Percentiles rank a stretch among this genome's conserved stretches.
Evolutionary conservation across 2,888 invertebrate species (phyloP).

Genomic region (Tinea trinotella): DNA sequence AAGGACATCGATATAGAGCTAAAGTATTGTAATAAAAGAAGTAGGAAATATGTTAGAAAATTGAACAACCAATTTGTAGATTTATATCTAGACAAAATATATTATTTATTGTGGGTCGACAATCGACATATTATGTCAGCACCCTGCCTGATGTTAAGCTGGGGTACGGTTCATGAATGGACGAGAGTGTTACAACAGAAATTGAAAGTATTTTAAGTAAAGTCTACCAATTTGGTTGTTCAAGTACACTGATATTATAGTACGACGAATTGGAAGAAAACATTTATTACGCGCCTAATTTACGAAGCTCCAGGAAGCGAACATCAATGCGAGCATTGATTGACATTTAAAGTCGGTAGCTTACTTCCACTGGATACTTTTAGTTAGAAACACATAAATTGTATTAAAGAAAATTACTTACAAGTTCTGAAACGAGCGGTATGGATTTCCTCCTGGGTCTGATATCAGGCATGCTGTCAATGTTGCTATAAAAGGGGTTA

Average conservation of each 20-base stretch:
- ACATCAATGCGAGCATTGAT: slow-evolving; percentile 55
- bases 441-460: slow-evolving; percentile 97
- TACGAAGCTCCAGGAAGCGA: slow-evolving; percentile 68
- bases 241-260: slow-evolving; percentile 41
- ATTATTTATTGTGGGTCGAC: no score
- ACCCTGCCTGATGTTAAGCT: no score
- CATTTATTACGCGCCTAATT: slow-evolving; percentile 71
- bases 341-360: slow-evolving; percentile 27
- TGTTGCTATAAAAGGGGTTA: slow-evolving; percentile 99
- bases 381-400: slow-evolving; percentile 28
- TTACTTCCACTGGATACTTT: slow-evolving; percentile 43
- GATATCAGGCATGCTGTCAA: slow-evolving; percentile 99
- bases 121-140: no score
- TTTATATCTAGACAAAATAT: no score
- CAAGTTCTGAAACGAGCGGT: slow-evolving; percentile 98
- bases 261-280: slow-evolving; percentile 56
- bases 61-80: slow-evolving; percentile 20
- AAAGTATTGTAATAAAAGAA: slow-evolving; percentile 27
- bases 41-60: slow-evolving; percentile 37
- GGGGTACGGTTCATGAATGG: no score
- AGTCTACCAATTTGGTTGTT: slow-evolving; percentile 32
- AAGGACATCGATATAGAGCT: slow-evolving; percentile 43
- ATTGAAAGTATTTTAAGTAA: no score
- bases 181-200: no score
- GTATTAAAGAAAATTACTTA: slow-evolving; percentile 74